Evolutionary conservation across 2,797 vertebrate species (phyloP).

Genomic region (Neopelma chrysocephalum): DNA sequence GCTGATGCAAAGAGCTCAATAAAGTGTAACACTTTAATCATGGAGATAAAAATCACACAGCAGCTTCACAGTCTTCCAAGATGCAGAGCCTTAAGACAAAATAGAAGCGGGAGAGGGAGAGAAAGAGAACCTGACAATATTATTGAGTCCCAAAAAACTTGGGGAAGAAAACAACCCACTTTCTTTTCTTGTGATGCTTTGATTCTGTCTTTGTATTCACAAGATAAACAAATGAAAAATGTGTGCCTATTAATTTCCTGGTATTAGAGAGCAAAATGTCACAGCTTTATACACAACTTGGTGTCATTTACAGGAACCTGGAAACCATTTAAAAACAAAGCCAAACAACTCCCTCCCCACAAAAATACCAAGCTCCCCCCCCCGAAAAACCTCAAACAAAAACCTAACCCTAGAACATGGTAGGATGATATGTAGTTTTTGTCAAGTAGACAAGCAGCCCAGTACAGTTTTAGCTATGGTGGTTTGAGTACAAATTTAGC

Average conservation of each 20-base stretch:
- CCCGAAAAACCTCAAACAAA: background rate
- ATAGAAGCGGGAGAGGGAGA: background rate
- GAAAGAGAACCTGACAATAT: background rate
- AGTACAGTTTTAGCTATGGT: background rate
- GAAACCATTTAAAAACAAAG: conserved; percentile 4
- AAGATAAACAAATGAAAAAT: conserved; percentile 14
- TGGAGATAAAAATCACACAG: conserved; percentile 79
- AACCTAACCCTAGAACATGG: accelerated
- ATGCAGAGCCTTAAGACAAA: conserved; percentile 63
- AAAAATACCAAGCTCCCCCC: background rate
- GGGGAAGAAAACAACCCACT: background rate
- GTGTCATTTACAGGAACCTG: conserved; percentile 20
- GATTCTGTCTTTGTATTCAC: conserved; percentile 17
- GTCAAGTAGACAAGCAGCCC: background rate
- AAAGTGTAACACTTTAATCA: conserved; percentile 80
- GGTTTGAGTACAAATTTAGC: background rate
- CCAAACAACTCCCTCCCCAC: background rate
- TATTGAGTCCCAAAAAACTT: conserved; percentile 32
- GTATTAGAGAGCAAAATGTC: conserved; percentile 38
- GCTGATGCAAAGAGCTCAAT: conserved; percentile 79
- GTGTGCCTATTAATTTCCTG: conserved; percentile 33
- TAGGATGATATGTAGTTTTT: background rate
- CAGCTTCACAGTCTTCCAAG: conserved; percentile 70
- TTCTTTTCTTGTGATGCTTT: background rate
- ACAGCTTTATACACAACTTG: background rate